These are phyloP conservation scores for Pygoscelis antarcticus DNA, from an alignment of 2,113 vertebrate genomes.

Conservation along the genomic window DNA sequence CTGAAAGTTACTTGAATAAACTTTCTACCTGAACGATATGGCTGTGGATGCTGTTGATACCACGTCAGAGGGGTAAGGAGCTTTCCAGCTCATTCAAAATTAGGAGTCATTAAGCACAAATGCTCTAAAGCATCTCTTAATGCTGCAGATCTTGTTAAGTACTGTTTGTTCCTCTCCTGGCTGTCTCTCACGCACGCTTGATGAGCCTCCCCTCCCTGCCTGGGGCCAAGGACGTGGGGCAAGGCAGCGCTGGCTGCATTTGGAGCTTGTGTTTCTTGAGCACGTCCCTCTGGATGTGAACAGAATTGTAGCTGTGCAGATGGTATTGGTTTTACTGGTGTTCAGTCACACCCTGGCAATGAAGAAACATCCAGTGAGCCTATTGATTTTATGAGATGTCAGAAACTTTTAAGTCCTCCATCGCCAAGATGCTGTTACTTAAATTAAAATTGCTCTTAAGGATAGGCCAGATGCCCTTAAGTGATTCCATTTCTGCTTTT, in stretches of 20 bases:
- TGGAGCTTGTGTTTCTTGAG: not conserved
- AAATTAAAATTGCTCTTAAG: not conserved
- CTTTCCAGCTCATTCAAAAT: not conserved
- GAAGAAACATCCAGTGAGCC: not conserved
- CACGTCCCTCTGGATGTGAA: not conserved
- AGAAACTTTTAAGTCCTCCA: not conserved
- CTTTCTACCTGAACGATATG: not conserved
- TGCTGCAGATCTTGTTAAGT: not conserved
- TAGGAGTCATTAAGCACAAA: not conserved
- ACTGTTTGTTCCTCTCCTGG: not conserved
- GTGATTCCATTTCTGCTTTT: not conserved
- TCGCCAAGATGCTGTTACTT: not conserved
- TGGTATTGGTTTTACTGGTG: not conserved
- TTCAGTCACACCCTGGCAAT: not conserved
- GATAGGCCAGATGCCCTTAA: not conserved
- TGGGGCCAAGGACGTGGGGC: not conserved
- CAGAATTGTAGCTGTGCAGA: not conserved
- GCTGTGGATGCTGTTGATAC: too few relatives aligned
- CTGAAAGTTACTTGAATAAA: not conserved
- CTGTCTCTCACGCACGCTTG: accelerated
- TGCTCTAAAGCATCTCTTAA: not conserved
- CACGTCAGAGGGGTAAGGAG: not conserved
- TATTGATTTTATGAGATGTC: not conserved
- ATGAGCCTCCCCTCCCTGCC: not conserved
- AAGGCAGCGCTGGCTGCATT: not conserved